Base-by-base conservation (phyloP, 2,888 invertebrate genomes). In the Spilosoma lubricipeda region DNA sequence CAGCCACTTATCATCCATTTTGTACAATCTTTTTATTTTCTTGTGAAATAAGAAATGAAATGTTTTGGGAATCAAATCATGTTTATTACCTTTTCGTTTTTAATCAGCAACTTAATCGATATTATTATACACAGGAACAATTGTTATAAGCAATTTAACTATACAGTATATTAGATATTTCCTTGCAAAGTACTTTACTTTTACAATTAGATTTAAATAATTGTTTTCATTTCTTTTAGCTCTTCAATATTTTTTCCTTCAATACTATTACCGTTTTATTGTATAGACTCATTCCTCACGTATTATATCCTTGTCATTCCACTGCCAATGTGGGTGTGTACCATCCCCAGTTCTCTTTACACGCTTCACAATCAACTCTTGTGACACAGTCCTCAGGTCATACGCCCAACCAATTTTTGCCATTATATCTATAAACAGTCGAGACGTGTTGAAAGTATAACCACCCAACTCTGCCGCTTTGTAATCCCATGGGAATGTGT, bases 401-500 rank as follows among this genome's bases (percentile, higher is more conserved):
- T 78, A 78, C 1, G 80, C 80, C 81, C 77, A 80, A 56, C 78
- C 80, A 27, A 81, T 74, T 74, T 67, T 76, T 0, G 80, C 67
- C 80, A 78, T 80, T 0, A 72, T 11, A 23, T 80, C 81, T 7
- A 81, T 77, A 42, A 80, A 78, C 9, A 78, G n/a, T n/a, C 56
- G 74, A 2, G 70, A 39, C 1, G 30, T 5, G 15, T 80, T 80
- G 0, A 77, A 64, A 9, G 67, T 66, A 20, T 75, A 77, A 13
- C 77, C 72, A 0, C 77, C 81, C 0, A 78, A 30, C 33, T 80
- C 78, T 27, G 88, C 86, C 0, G 88, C 80, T 23, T 82, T 75
- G 42, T 88, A 88, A 64, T 89, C 89, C 85, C 86, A 89, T 0
- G 90, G 90, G 66, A 85, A 90, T 18, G 84, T 84, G 65, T 90